Conservation (phyloP, 2,797 vertebrate genomes). For the Etheostoma nigrum region DNA sequence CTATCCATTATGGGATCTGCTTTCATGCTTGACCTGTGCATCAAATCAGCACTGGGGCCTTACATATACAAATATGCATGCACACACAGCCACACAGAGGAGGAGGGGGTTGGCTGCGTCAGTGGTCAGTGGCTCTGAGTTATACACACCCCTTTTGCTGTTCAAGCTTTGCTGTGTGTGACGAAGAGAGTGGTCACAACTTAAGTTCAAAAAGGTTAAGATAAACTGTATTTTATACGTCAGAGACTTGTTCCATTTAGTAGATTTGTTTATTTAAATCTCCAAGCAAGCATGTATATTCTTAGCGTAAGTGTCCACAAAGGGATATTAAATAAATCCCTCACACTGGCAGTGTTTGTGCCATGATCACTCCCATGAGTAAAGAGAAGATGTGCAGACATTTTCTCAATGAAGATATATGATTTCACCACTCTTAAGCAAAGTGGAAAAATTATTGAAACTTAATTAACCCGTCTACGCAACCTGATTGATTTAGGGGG, state of each 20-base stretch:
- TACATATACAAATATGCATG: slow-evolving; percentile 40
- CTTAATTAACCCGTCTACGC: not conserved
- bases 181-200: slow-evolving; percentile 20
- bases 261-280: slow-evolving; percentile 61
- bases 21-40: slow-evolving; percentile 64
- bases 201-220: slow-evolving; percentile 19
- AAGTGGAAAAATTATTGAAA: not conserved
- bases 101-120: slow-evolving; percentile 50
- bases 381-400: slow-evolving; percentile 26
- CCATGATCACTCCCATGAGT: slow-evolving; percentile 19
- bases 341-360: slow-evolving; percentile 38
- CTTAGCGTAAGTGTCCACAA: slow-evolving; percentile 59
- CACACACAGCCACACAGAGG: slow-evolving; percentile 8
- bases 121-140: slow-evolving; percentile 53
- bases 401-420: not conserved
- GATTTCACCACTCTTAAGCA: not conserved
- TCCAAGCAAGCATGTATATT: slow-evolving; percentile 48
- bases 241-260: slow-evolving; percentile 32
- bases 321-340: slow-evolving; percentile 65
- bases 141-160: slow-evolving; percentile 62
- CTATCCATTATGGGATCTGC: slow-evolving; percentile 43
- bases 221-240: slow-evolving; percentile 21
- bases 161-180: slow-evolving; percentile 37
- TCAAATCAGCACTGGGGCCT: slow-evolving; percentile 40
- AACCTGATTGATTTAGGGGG: no score